Evolutionary conservation across 2,888 invertebrate genomes (phyloP), one percentile per base, ranked within the genome.

Genomic region (Torymus aiolomorphi): DNA sequence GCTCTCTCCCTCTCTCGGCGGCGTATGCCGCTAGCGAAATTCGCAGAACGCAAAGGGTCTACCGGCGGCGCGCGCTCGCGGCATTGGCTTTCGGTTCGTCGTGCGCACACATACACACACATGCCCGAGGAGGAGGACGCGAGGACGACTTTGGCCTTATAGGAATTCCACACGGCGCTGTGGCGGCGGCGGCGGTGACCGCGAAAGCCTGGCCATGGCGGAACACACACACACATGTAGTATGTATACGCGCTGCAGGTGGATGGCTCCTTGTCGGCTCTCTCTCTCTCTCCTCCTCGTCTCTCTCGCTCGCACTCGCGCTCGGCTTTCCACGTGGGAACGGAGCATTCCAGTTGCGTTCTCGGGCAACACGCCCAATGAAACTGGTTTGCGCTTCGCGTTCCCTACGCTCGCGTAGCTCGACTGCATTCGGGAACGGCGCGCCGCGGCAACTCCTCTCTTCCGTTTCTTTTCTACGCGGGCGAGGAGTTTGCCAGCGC

Each of bases 321-420:
- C 61, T 49, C 70, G 74, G 72, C 83, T 84, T 84, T 84, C 83
- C 85, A 85, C 86, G 84, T 85, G 85, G 84, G 86, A 85, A 85
- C 85, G 82, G 65, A 83, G 83, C 83, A 82, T 83, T 85, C 84
- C 83, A 82, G 83, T 79, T 83, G 71, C 83, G 81, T 63, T 79
- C 78, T 79, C 80, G 79, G 80, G 84, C 83, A 85, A 85, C 80
- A 82, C 86, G 86, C 86, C 86, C 84, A 84, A 80, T 83, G 51
- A 83, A 86, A 86, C 86, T 84, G 85, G 86, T 86, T 82, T 82
- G 71, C 69, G 71, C 80, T 69, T 76, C 80, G 49, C 70, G 74
- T 62, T 31, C 59, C 69, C 72, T 42, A 16, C 80, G 72, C 42
- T 5, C 42, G 42, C 42, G 42, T 42, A 42, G 42, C 42, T 42